These are phyloP conservation scores for Rhinogobius similis DNA, from an alignment of 2,113 vertebrate genomes.

Conservation along the genomic window DNA sequence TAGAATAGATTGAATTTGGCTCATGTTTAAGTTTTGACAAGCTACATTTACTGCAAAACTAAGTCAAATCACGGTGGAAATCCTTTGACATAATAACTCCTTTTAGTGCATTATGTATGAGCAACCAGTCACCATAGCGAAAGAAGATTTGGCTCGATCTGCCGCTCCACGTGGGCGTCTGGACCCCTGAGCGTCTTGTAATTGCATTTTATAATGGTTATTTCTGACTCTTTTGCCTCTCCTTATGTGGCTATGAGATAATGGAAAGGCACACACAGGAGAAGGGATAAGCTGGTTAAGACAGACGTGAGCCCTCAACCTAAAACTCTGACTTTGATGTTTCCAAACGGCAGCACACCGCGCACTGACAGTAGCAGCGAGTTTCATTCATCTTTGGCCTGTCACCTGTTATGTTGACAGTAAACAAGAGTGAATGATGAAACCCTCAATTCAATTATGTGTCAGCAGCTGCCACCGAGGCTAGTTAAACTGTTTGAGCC, in stretches of 20 bases:
- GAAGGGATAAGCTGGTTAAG: slow-evolving; percentile 20
- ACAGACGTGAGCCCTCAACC: slow-evolving; percentile 29
- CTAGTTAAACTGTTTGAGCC: slow-evolving; percentile 51
- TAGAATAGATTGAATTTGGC: slow-evolving; percentile 32
- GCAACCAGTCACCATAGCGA: slow-evolving; percentile 48
- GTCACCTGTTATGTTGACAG: slow-evolving; percentile 53
- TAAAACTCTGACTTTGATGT: slow-evolving; percentile 49
- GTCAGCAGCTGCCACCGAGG: slow-evolving; percentile 58
- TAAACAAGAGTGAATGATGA: slow-evolving; percentile 61
- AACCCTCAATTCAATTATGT: slow-evolving; percentile 58
- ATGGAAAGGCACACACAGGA: slow-evolving; percentile 20
- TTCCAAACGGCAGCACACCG: neutral
- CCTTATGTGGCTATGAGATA: slow-evolving; percentile 22
- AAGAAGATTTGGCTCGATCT: slow-evolving; percentile 48
- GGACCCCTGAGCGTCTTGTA: slow-evolving; percentile 58
- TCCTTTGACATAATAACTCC: slow-evolving; percentile 59
- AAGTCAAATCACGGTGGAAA: slow-evolving; percentile 55
- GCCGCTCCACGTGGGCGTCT: slow-evolving; percentile 36
- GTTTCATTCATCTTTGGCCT: slow-evolving; percentile 56
- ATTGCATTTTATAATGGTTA: slow-evolving; percentile 57
- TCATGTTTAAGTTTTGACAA: slow-evolving; percentile 47
- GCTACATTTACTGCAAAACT: slow-evolving; percentile 42
- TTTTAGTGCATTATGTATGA: slow-evolving; percentile 56
- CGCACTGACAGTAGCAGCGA: slow-evolving; percentile 30
- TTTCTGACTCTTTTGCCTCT: slow-evolving; percentile 41